Evolutionary conservation across 2,113 vertebrate genomes (phyloP), one percentile per base, ranked within the genome.

Genomic region (Blennius ocellaris): DNA sequence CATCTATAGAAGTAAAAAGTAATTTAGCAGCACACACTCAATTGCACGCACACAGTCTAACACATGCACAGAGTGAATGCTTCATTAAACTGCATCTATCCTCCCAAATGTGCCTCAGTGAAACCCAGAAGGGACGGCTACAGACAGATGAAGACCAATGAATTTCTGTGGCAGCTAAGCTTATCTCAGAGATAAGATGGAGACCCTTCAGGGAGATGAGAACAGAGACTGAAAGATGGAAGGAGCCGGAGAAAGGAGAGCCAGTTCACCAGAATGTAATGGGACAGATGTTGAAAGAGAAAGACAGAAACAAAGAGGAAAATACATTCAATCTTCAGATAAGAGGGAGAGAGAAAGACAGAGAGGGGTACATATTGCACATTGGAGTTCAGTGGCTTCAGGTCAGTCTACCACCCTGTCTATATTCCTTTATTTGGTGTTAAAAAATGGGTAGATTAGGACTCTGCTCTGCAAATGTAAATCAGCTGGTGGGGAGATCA

Each of bases 381-480:
- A 54, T 45, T 69, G 58, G 63, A 60, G 72, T 68, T 72, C 0
- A 43, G 1, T 61, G 61, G 71, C 76, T 85, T 65, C 63, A 65
- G 77, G 77, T 83, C 84, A 74, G 37, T 75, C 58, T 58, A 50
- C 49, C 45, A 80, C 67, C 65, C 6, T 69, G 40, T 62, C 60
- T 69, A 45, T 62, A 14, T 73, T 79, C 67, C 11, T 82, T 82
- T 78, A 80, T 89, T 82, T 82, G 66, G 55, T 85, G 71, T 70
- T 81, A 78, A 86, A 87, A 93, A 93, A 91, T 84, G 80, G 66
- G 53, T 36, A 91, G 88, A 92, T 93, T 90, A 89, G 80, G 62
- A 63, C 76, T 80, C 55, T 52, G 69, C 77, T 63, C 69, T 17
- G 62, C 67, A 89, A 92, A 91, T 92, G 90, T 87, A 91, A 94